A percentile compares a stretch with the other conserved stretches of the same genome.
Evolutionary conservation across 2,113 vertebrate genomes (phyloP).

Genomic region (Misgurnus anguillicaudatus): DNA sequence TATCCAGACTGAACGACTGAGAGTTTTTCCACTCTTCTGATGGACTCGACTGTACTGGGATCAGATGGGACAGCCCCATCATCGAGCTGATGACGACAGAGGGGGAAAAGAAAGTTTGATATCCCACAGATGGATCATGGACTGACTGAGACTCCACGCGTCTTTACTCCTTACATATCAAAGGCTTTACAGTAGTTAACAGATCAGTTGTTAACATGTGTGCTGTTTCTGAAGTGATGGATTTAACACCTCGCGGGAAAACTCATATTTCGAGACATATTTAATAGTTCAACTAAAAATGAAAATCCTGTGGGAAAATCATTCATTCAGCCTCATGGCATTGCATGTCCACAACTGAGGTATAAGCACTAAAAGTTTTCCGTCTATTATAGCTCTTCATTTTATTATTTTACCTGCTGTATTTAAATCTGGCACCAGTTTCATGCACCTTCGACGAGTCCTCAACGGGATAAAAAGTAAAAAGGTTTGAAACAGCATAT

Average conservation of each 20-base stretch:
- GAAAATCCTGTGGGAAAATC: neutral
- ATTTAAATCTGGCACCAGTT: too few species aligned
- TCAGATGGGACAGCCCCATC: conserved; percentile 72
- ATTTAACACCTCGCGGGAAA: too few species aligned
- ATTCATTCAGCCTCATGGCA: neutral
- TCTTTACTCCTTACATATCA: neutral
- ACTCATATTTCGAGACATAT: neutral
- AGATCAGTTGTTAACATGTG: too few species aligned
- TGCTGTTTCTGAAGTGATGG: too few species aligned
- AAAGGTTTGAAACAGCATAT: too few species aligned
- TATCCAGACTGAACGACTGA: conserved; percentile 62
- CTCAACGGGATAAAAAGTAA: too few species aligned
- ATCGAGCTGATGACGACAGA: conserved; percentile 74
- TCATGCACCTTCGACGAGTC: too few species aligned
- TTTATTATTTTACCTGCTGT: too few species aligned
- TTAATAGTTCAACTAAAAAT: conserved; percentile 7
- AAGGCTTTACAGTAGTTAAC: too few species aligned
- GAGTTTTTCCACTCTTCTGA: conserved; percentile 68
- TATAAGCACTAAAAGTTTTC: too few species aligned
- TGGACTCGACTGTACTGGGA: conserved; percentile 73
- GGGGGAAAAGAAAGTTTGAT: neutral
- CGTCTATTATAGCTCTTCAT: too few species aligned
- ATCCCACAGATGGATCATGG: neutral
- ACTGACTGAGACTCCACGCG: too few species aligned
- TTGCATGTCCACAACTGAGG: neutral